phyloP scores from a whole-genome alignment of 2,888 invertebrate species.

The Hirudinaria manillensis region DNA sequence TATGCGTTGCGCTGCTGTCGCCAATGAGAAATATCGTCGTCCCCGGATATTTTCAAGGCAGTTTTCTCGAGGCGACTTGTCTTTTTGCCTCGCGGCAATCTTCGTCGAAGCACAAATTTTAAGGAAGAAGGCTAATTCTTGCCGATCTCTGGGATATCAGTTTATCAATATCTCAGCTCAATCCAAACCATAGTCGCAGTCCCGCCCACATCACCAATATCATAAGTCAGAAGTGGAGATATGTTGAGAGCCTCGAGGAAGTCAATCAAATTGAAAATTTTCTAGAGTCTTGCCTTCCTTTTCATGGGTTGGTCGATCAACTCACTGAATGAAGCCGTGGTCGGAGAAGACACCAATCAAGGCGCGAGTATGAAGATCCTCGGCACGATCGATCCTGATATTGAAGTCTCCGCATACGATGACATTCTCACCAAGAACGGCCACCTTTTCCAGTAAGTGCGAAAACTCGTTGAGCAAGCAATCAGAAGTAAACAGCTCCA shows the following conservation, averaged over 20 bases:
- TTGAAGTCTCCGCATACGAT: neutral
- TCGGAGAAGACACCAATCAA: neutral
- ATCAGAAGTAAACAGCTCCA: neutral
- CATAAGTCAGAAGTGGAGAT: neutral
- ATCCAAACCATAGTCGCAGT: neutral
- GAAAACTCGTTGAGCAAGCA: neutral
- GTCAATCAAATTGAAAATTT: neutral
- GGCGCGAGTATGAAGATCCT: neutral
- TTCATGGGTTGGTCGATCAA: neutral
- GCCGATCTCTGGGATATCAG: neutral
- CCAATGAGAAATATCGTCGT: neutral
- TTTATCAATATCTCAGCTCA: neutral
- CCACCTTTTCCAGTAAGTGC: neutral
- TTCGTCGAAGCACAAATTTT: neutral
- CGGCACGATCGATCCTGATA: slow-evolving; percentile 1
- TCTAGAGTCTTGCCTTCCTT: neutral
- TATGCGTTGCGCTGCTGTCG: slow-evolving; percentile 6
- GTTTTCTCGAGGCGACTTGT: neutral
- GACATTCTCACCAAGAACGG: neutral
- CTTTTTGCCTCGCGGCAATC: slow-evolving; percentile 8
- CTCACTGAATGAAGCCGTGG: neutral
- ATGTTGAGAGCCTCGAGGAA: slow-evolving; percentile 1
- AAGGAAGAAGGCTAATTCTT: neutral
- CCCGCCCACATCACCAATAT: neutral
- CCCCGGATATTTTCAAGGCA: neutral